A percentile compares a stretch with the other conserved stretches of the same genome.
Evolutionary conservation across 1,140 invertebrate species (phyloP).

Genomic region (Pogonomyrmex barbatus): DNA sequence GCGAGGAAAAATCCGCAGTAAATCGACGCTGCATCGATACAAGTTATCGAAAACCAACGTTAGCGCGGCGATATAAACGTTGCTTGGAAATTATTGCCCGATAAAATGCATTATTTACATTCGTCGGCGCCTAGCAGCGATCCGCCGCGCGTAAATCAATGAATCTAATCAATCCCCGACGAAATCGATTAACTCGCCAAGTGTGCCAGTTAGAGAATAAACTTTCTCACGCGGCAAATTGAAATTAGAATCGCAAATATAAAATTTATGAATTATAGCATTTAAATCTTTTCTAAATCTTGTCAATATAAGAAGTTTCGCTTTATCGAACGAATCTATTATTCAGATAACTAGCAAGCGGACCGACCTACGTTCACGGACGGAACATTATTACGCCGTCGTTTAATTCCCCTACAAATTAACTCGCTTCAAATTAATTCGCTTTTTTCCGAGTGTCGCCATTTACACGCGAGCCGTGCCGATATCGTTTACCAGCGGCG

Average conservation of each 20-base stretch:
- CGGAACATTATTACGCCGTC: neutral
- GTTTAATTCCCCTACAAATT: constrained; percentile 56
- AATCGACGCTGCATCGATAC: constrained; percentile 26
- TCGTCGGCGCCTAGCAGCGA: neutral
- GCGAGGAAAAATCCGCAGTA: constrained; percentile 20
- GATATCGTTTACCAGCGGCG: constrained; percentile 64
- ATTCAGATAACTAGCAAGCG: neutral
- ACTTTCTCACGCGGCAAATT: constrained; percentile 13
- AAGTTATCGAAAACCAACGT: constrained; percentile 38
- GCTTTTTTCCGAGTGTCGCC: constrained; percentile 33
- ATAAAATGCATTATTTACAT: constrained; percentile 54
- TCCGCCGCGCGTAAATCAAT: constrained; percentile 28
- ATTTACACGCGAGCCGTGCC: constrained; percentile 65
- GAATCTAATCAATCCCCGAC: neutral
- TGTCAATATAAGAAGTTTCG: neutral
- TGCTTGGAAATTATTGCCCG: constrained; percentile 24
- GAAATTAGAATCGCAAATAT: neutral
- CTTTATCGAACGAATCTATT: neutral
- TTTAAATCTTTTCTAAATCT: neutral
- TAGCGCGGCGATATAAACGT: constrained; percentile 36
- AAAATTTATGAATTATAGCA: constrained; percentile 1
- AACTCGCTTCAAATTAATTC: constrained; percentile 48
- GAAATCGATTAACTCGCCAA: constrained; percentile 31
- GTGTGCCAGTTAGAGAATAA: neutral
- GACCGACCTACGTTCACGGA: neutral